A percentile compares a stretch with the other conserved stretches of the same genome.
phyloP scores from a whole-genome alignment of 92 coral and sea anemone species.

The Umimayanthus kanabou region DNA sequence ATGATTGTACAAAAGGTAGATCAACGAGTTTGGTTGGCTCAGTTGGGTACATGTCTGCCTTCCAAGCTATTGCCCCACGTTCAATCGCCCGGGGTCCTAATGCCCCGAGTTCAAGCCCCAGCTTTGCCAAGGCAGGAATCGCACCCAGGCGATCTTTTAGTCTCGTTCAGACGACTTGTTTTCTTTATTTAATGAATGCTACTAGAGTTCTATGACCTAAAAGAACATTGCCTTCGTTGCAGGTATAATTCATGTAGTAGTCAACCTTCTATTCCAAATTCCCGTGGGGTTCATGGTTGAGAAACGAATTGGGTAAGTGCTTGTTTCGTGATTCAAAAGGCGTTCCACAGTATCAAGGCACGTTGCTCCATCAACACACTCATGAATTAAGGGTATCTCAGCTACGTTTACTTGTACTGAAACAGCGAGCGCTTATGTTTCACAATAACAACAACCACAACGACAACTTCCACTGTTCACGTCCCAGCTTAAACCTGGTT shows the following conservation, averaged over 20 bases:
- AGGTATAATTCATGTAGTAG: constrained; percentile 74
- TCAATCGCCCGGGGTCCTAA: too few species aligned
- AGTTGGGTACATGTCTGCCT: neutral
- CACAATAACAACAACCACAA: too few species aligned
- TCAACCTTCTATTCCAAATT: constrained; percentile 71
- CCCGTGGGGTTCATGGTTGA: constrained; percentile 78
- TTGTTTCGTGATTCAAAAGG: neutral
- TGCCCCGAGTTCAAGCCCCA: too few species aligned
- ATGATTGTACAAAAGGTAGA: neutral
- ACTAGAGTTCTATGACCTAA: neutral
- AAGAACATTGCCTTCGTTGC: constrained; percentile 5
- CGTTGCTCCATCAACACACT: neutral
- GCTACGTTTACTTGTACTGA: neutral
- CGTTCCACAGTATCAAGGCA: neutral
- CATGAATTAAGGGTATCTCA: neutral
- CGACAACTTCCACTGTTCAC: too few species aligned
- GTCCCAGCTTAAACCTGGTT: neutral
- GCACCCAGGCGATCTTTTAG: neutral
- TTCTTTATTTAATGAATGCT: neutral
- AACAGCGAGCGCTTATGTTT: too few species aligned
- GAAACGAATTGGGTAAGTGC: constrained; percentile 80
- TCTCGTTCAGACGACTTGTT: neutral
- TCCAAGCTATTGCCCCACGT: neutral
- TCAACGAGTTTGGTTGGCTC: too few species aligned
- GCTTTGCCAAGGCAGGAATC: too few species aligned